Base-by-base conservation (phyloP, 2,888 invertebrate species). In the Pseudococcus viburni region DNA sequence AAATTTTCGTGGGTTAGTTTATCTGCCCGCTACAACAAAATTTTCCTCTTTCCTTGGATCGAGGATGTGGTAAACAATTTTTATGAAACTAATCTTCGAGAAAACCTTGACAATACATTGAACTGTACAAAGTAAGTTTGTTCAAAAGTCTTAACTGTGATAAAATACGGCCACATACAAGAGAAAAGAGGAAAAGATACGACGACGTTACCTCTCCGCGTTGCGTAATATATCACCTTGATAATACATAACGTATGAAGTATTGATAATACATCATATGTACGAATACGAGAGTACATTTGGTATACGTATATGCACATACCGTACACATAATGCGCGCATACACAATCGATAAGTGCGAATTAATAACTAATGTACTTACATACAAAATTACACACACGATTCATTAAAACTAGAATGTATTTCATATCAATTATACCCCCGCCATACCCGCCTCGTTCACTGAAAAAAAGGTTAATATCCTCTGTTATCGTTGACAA, bases 21-120 rank as follows among this genome's bases (percentile, higher is more conserved):
- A 73, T 73, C 73, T 33, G 5, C 5, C 42, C 2, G n/a, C 0
- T 15, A 33, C 33, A 42, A 7, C n/a, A 42, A 8, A 80, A 80
- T 80, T 85, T 85, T 85, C 59, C 59, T 85, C n/a, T 85, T 85
- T 59, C 39, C 39, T 85, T 85, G 85, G 59, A 85, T 55, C 51
- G 85, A 59, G 33, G 15, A n/a, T n/a, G 26, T 4, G 15, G n/a
- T 64, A 51, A 84, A 55, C 55, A 84, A 59, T 59, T 85, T 3
- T 2, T 85, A 59, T 12, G 8, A 26, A 26, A 85, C n/a, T 55
- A 9, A 7, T 19, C 26, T 33, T 33, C 3, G 17, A 39, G 33
- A 85, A 84, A 85, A 85, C 85, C 85, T 85, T 85, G 85, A 85
- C 59, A 85, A 85, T 85, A 59, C 85, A 85, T 85, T 85, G 85